Base-by-base conservation (phyloP, 2,113 vertebrate species). In the Carassius auratus region DNA sequence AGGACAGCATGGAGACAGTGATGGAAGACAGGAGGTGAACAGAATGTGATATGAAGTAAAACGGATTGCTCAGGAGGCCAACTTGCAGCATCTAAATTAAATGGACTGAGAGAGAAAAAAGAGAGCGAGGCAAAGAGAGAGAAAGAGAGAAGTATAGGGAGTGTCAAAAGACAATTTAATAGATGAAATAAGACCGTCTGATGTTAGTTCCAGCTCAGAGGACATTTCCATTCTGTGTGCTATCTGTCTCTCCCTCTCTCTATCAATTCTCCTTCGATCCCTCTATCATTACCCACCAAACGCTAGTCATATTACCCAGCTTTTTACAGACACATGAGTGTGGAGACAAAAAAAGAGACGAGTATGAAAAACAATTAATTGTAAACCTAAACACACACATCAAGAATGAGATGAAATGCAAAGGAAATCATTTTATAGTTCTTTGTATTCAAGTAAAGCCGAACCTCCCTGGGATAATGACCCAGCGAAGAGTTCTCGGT, bases 131-230 rank as follows among this genome's bases (percentile, higher is more conserved):
- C 1, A 15, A 26, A 3, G 12, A 21, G 36, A 61, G 15, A 80
- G 14, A 71, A 36, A 3, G 12, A 21, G 36, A 61, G 15, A 80
- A 8, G 59, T 23, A 38, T 12, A 55, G 61, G 36, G 80, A 45
- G 33, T 59, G 62, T 55, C 45, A 77, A 66, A 68, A 78, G 48
- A 36, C 38, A 64, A 80, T 80, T 48, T 64, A 64, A 80, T 48
- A 80, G 77, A 80, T 80, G 38, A 75, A 75, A 75, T 42, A 75
- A 74, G 42, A 73, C 30, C 1, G 30, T 77, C 76, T 78, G 76
- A 78, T 78, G 76, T 78, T 78, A 78, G 55, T 78, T 79, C 55
- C 30, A 79, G 42, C 55, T 15, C 10, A 57, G 33, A 80, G 36
- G 36, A 23, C 57, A 26, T 80, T 62, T 80, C 77, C 77, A 80